Evolutionary conservation across 2,113 vertebrate species (phyloP).

Genomic region (Progne subis): DNA sequence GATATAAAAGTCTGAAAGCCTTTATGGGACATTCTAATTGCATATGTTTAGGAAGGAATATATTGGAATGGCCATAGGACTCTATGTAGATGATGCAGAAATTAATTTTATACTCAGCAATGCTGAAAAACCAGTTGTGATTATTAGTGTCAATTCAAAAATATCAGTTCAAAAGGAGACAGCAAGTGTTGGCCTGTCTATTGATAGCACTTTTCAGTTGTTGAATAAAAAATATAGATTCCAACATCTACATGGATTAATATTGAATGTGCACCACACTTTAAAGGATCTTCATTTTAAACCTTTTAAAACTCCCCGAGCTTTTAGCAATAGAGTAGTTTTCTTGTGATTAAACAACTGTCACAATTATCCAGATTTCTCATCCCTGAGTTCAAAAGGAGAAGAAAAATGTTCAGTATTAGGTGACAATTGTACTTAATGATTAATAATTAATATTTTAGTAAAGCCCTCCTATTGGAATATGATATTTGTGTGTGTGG

Average conservation of each 20-base stretch:
- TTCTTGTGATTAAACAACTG: not conserved
- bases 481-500: not conserved
- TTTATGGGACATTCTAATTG: not conserved
- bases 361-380: not conserved
- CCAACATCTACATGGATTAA: not conserved
- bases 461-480: not conserved
- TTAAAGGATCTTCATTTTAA: not conserved
- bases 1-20: not conserved
- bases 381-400: not conserved
- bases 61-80: not conserved
- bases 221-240: not conserved
- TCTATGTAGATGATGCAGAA: not conserved
- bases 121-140: not conserved
- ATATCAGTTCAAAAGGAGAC: not conserved
- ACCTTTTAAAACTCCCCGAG: not conserved
- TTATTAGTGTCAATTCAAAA: not conserved
- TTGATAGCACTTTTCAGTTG: not conserved
- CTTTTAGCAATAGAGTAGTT: not conserved
- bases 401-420: not conserved
- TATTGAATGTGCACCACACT: not conserved
- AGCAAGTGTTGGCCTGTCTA: not conserved
- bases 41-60: not conserved
- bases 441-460: slow-evolving; percentile 1
- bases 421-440: not conserved
- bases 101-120: not conserved